These are phyloP conservation scores for Phrynocephalus guinanensis DNA, from an alignment of 2,797 vertebrate genomes.

Conservation along the genomic window DNA sequence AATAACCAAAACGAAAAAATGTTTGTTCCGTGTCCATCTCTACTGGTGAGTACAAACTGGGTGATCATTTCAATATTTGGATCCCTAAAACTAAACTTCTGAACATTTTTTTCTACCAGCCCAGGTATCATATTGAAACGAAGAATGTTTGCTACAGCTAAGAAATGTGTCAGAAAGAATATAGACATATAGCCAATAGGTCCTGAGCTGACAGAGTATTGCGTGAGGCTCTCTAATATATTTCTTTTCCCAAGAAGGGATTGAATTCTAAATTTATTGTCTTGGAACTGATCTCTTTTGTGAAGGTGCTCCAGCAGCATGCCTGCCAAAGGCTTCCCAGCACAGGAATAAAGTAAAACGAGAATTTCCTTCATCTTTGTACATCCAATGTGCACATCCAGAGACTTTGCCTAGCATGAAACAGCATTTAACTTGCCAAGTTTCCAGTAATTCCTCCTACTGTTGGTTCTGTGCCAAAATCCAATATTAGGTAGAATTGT, in stretches of 20 bases:
- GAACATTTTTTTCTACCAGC: no score
- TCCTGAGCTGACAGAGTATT: neutral
- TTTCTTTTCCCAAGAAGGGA: constrained; percentile 41
- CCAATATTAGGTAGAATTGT: neutral
- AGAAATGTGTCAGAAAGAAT: neutral
- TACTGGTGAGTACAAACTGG: no score
- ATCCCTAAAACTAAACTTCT: neutral
- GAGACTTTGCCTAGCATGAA: constrained; percentile 15
- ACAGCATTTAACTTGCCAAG: constrained; percentile 22
- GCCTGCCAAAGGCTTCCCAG: constrained; percentile 51
- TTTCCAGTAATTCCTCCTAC: neutral
- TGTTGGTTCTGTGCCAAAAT: neutral
- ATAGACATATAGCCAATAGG: neutral
- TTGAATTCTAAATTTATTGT: constrained; percentile 38
- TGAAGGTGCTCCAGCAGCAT: constrained; percentile 40
- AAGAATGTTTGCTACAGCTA: rapidly evolving
- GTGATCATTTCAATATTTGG: neutral
- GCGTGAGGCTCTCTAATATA: constrained; percentile 25
- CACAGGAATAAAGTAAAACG: constrained; percentile 55
- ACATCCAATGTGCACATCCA: constrained; percentile 25
- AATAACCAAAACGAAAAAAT: no score
- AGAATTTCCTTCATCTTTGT: constrained; percentile 53
- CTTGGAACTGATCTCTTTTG: constrained; percentile 44
- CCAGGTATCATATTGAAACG: neutral
- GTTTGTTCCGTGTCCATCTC: no score